Evolutionary conservation across 2,797 vertebrate genomes (phyloP), one percentile per base, ranked within the genome.

Genomic region (Allobates femoralis): DNA sequence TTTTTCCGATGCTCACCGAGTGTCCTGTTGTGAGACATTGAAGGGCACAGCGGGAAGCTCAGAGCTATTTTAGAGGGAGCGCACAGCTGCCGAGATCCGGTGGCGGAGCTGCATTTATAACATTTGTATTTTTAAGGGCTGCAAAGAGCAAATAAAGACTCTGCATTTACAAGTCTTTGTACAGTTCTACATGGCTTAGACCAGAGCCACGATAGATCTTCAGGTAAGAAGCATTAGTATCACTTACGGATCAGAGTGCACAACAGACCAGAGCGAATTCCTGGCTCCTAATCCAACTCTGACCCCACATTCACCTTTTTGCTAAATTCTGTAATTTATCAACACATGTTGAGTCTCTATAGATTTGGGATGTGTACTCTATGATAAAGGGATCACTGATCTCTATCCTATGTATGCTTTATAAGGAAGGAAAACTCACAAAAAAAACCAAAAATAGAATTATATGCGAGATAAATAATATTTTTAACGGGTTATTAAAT

Each of bases 41-140:
- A 82, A 71, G 66, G 66, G 34, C 80, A 82, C 80, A 71, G 80
- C 80, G 32, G 80, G 80, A 26, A 56, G 41, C 80, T 73, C 28
- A 0, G 23, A 56, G 80, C 30, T 34, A 71, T 34, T 71, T 37
- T 82, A 82, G n/a, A 56, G 50, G 30, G 51, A 71, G 30, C 4
- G 53, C 46, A 41, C 62, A 16, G 64, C 56, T 56, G 55, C 30
- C 32, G 51, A 82, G 41, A 32, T 71, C 66, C 71, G 19, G 80
- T n/a, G 30, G 80, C 53, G 51, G 10, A 3, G 32, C 34, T 5
- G 66, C 30, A 26, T 56, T 34, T 56, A 37, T 71, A 26, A 58
- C 60, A 81, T 53, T 51, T 50, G 62, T 53, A 66, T 51, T 67
- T 34, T 67, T 28, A 30, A 51, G 62, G 21, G 46, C 64, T 79